Conservation (phyloP, 2,797 vertebrate species). For the Vireo griseus region DNA sequence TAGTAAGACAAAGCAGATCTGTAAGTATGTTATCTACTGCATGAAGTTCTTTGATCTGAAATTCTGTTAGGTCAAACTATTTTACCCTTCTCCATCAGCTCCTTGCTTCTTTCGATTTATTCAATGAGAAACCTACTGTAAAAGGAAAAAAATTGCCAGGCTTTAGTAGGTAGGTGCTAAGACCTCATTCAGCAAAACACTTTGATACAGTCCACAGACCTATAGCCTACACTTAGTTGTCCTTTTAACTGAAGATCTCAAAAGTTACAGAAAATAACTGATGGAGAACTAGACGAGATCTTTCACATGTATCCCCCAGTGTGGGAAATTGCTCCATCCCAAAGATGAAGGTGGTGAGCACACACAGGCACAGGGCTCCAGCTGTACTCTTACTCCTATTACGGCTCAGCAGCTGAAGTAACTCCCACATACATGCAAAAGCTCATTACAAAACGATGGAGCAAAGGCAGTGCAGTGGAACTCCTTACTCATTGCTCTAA, state of each 20-base stretch:
- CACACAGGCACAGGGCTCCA: neutral
- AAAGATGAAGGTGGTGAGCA: neutral
- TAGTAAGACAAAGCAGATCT: neutral
- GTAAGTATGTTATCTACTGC: neutral
- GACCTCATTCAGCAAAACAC: neutral
- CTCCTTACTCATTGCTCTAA: neutral
- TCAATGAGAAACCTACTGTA: neutral
- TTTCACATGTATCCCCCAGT: neutral
- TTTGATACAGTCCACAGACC: neutral
- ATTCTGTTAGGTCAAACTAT: neutral
- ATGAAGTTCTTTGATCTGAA: neutral
- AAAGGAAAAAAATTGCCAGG: neutral
- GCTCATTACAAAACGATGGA: accelerated
- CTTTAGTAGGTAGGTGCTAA: neutral
- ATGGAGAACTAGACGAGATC: neutral
- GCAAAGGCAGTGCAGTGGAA: neutral
- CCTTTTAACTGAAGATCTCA: neutral
- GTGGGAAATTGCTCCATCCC: neutral
- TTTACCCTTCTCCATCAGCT: neutral
- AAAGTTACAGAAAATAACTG: neutral
- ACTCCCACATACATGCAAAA: neutral
- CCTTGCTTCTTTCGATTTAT: neutral
- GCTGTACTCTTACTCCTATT: neutral
- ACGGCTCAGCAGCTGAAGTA: neutral
- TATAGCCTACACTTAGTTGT: neutral